Base-by-base conservation (phyloP, 2,113 vertebrate species). In the Equus przewalskii region DNA sequence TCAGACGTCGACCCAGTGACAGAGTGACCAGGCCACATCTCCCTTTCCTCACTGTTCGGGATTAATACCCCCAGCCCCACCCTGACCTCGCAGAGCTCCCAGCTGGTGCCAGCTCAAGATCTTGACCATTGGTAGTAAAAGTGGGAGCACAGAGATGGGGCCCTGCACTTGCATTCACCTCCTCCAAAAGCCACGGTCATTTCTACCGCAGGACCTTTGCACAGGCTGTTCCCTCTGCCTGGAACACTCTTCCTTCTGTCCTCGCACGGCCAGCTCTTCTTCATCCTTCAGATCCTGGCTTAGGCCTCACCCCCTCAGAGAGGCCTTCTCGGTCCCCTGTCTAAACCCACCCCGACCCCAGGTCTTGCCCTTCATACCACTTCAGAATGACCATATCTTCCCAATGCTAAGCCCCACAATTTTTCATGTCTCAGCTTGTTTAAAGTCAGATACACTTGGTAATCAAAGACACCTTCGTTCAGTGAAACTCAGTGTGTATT, bases 21-120 rank as follows among this genome's bases (percentile, higher is more conserved):
- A 0, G 0, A 15, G 28, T 11, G 84, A 28, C n/a, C 1, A 0
- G 19, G 33, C 49, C 28, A 13, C 0, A 2, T 44, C 30, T 64
- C 1, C 0, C 26, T 56, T 13, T 16, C 9, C 44, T 54, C 14
- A 33, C 1, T 0, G 36, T 24, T 70, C 28, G 33, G 76, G 41
- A 28, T 33, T n/a, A 15, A 58, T 41, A 1, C 1, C 6, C 33
- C 49, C 36, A 41, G 36, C 36, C 36, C 36, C 36, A 41, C 36
- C 36, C 56, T 3, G 65, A 54, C 24, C 21, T 6, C 6, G 36
- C 4, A 2, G 72, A 62, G 28, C 19, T 28, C 54, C 24, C 44
- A 8, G 3, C 56, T 1, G 1, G 18, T 3, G 12, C 67, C 65
- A 21, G 36, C 30, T 33, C 0, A 0, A 22, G 58, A 26, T 51